A percentile compares a stretch with the other conserved stretches of the same genome.
These are phyloP conservation scores for Apocheima hispidaria DNA, from an alignment of 2,888 invertebrate species.

Conservation along the genomic window DNA sequence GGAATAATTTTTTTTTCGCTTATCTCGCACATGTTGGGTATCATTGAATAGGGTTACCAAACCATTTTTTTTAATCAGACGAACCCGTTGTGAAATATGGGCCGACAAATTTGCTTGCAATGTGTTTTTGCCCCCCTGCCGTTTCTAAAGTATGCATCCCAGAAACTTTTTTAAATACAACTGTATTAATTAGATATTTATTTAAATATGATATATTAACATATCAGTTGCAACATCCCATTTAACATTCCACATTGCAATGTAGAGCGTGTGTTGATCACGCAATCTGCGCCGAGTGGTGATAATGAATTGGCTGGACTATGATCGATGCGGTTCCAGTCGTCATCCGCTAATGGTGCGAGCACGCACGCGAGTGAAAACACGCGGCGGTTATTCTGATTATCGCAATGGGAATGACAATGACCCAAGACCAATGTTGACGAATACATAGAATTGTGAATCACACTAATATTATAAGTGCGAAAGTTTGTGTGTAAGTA, in stretches of 20 bases:
- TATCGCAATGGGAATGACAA: not conserved
- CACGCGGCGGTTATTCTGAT: conserved; percentile 43
- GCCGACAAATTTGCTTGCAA: too few relatives aligned
- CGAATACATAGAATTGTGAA: not conserved
- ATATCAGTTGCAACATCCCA: not conserved
- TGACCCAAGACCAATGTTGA: not conserved
- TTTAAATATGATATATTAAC: not conserved
- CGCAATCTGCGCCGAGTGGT: conserved; percentile 80
- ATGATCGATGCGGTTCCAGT: conserved; percentile 77
- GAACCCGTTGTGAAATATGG: too few relatives aligned
- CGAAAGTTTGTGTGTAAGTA: too few relatives aligned
- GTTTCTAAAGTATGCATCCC: too few relatives aligned
- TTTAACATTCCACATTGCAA: conserved; percentile 9
- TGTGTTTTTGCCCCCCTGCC: too few relatives aligned
- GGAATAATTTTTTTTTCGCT: too few relatives aligned
- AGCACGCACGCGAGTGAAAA: conserved; percentile 55
- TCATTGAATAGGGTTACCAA: too few relatives aligned
- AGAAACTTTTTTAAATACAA: too few relatives aligned
- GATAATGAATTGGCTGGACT: conserved; percentile 81
- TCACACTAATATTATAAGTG: too few relatives aligned
- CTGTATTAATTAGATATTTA: too few relatives aligned
- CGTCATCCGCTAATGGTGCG: conserved; percentile 77
- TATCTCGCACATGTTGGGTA: too few relatives aligned
- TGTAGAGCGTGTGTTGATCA: conserved; percentile 34
- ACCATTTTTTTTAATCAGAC: too few relatives aligned